phyloP scores from a whole-genome alignment of 2,113 vertebrate genomes.

The Nanorana parkeri region DNA sequence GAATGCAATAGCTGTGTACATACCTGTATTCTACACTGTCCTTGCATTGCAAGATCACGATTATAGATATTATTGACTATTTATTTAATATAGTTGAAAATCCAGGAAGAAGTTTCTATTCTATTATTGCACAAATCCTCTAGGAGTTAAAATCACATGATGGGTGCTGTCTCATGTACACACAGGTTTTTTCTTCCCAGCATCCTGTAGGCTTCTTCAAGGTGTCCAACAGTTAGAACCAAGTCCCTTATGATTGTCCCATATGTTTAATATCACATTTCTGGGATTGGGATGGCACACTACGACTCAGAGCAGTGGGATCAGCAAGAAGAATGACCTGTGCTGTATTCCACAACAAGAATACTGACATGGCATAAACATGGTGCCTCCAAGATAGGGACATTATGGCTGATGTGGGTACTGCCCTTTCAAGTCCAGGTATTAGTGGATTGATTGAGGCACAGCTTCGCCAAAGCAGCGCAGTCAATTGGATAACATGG shows the following conservation, averaged over 20 bases:
- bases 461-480: conserved; percentile 9
- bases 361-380: conserved; percentile 5
- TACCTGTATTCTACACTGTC: conserved; percentile 12
- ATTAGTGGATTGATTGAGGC: conserved; percentile 12
- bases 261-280: neutral
- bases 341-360: conserved; percentile 10
- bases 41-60: conserved; percentile 10
- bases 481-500: conserved; percentile 1
- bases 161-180: conserved; percentile 41
- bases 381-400: conserved; percentile 7
- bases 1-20: neutral
- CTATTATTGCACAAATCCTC: conserved; percentile 56
- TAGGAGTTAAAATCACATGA: conserved; percentile 47
- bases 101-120: conserved; percentile 47
- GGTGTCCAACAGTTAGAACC: conserved; percentile 5
- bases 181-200: conserved; percentile 17
- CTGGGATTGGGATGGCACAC: conserved; percentile 17
- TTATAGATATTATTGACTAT: conserved; percentile 23
- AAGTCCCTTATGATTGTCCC: neutral
- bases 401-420: conserved; percentile 21
- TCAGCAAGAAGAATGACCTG: conserved; percentile 21
- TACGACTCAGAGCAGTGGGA: conserved; percentile 20
- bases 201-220: neutral
- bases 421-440: conserved; percentile 22
- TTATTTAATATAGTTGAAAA: conserved; percentile 26